phyloP scores from a whole-genome alignment of 2,797 vertebrate species.

The Micrastur ruficollis region DNA sequence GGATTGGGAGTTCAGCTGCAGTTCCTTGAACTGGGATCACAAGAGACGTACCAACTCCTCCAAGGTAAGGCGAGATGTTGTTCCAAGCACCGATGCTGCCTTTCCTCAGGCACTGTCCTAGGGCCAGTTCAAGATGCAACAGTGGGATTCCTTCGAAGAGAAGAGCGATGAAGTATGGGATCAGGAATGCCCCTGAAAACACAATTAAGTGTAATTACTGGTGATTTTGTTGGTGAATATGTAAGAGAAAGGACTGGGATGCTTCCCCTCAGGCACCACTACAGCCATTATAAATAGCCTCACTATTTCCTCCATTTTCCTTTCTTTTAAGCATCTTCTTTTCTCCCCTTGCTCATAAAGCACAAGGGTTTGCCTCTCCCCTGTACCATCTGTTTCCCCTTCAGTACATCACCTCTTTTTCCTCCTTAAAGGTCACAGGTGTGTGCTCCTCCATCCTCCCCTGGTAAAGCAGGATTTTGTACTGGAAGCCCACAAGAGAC shows the following conservation, averaged over 20 bases:
- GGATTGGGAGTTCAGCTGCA: background rate
- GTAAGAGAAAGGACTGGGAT: background rate
- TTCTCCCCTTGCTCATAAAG: background rate
- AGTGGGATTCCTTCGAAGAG: slow-evolving; percentile 88
- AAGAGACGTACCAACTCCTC: slow-evolving; percentile 80
- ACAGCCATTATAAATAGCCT: background rate
- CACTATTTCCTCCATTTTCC: background rate
- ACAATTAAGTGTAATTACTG: background rate
- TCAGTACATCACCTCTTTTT: background rate
- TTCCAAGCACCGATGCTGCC: slow-evolving; percentile 87
- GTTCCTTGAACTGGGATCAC: background rate
- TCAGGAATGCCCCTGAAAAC: slow-evolving; percentile 87
- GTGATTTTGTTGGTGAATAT: background rate
- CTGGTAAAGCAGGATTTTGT: background rate
- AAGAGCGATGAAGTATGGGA: slow-evolving; percentile 87
- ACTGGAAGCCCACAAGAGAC: background rate
- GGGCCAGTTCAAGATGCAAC: slow-evolving; percentile 87
- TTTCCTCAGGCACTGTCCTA: slow-evolving; percentile 85
- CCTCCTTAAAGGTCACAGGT: background rate
- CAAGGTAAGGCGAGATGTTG: slow-evolving; percentile 83
- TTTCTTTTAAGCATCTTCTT: background rate
- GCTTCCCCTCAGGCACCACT: background rate
- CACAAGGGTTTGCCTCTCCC: background rate
- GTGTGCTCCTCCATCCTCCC: background rate
- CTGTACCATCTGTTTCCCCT: background rate